Conservation (phyloP, 2,888 invertebrate genomes). For the Choristoneura rosaceana region DNA sequence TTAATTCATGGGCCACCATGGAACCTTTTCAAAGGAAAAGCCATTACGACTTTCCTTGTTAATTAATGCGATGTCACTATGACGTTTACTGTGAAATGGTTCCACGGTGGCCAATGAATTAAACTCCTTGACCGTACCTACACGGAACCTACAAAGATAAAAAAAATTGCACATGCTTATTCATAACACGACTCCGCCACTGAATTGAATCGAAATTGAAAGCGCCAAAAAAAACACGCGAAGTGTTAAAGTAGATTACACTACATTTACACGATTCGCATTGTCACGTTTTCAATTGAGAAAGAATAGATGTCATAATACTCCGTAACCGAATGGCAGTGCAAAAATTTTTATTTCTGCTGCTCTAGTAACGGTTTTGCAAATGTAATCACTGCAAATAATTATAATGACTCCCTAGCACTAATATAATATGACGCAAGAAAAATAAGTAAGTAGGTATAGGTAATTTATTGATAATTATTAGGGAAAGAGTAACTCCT, state of each 20-base stretch:
- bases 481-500: too few relatives aligned
- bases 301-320: conserved; percentile 35
- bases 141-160: conserved; percentile 9
- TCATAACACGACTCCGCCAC: background rate
- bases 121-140: too few relatives aligned
- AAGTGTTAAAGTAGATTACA: conserved; percentile 26
- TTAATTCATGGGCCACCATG: too few relatives aligned
- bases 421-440: background rate
- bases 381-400: background rate
- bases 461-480: too few relatives aligned
- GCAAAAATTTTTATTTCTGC: conserved; percentile 17
- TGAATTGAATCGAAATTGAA: conserved; percentile 19
- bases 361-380: conserved; percentile 29
- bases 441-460: background rate
- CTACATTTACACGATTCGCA: conserved; percentile 20
- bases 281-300: conserved; percentile 34
- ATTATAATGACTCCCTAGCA: conserved; percentile 8
- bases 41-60: too few relatives aligned
- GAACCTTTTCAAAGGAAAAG: too few relatives aligned
- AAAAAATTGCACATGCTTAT: conserved; percentile 7
- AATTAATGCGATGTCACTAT: too few relatives aligned
- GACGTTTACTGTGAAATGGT: too few relatives aligned
- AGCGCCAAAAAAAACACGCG: conserved; percentile 21
- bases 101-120: too few relatives aligned
- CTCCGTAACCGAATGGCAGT: conserved; percentile 27